Conservation (phyloP, 2,797 vertebrate genomes). For the Parotocinclus haroldoi region DNA sequence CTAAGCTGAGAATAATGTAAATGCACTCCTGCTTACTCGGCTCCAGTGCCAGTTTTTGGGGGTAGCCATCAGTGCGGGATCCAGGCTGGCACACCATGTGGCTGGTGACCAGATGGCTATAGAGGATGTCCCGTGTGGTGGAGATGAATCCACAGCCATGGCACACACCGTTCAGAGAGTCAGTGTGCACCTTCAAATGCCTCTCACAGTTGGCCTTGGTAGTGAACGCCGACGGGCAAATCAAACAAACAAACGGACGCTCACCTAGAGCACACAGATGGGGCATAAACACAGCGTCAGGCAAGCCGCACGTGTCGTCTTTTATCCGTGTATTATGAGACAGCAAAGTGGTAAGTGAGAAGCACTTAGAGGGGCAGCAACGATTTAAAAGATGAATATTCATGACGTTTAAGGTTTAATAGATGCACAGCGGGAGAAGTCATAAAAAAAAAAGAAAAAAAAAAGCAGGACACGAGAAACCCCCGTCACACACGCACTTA, state of each 20-base stretch:
- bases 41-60: slow-evolving; percentile 74
- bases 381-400: slow-evolving; percentile 5
- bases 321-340: slow-evolving; percentile 4
- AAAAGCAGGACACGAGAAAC: too few relatives aligned
- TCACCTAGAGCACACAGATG: slow-evolving; percentile 74
- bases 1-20: too few relatives aligned
- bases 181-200: slow-evolving; percentile 95
- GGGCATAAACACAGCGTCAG: slow-evolving; percentile 1
- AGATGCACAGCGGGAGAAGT: too few relatives aligned
- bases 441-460: too few relatives aligned
- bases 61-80: slow-evolving; percentile 85
- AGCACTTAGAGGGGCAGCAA: not conserved
- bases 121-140: slow-evolving; percentile 92
- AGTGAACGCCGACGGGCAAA: slow-evolving; percentile 96
- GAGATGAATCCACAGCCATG: slow-evolving; percentile 95
- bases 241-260: slow-evolving; percentile 91
- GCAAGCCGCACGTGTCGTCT: not conserved
- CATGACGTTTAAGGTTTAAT: slow-evolving; percentile 3
- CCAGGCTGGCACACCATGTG: slow-evolving; percentile 98
- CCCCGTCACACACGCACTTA: too few relatives aligned
- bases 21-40: slow-evolving; percentile 63
- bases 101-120: slow-evolving; percentile 93
- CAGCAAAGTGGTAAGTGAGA: not conserved
- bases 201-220: slow-evolving; percentile 98
- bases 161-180: slow-evolving; percentile 89